phyloP scores from a whole-genome alignment of 2,888 invertebrate genomes.

The Neuroscelio doddi region DNA sequence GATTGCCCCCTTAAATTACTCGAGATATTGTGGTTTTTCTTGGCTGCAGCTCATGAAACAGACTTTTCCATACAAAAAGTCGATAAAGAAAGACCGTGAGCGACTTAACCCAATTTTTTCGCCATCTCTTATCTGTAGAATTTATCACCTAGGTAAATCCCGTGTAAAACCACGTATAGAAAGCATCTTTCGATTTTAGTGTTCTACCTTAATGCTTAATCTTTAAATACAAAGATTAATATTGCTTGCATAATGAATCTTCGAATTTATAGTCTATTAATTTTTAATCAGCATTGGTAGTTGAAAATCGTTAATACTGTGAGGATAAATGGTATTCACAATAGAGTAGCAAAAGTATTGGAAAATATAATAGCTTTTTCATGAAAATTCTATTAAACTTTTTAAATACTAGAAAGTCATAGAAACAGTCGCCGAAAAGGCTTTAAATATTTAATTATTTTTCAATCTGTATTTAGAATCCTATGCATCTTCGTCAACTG shows the following conservation, averaged over 20 bases:
- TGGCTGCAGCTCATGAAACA: slow-evolving; percentile 51
- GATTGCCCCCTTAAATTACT: slow-evolving; percentile 59
- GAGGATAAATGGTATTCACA: too few species aligned
- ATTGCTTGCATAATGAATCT: not conserved
- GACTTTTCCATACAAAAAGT: slow-evolving; percentile 44
- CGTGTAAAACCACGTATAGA: slow-evolving; percentile 29
- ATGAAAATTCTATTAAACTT: not conserved
- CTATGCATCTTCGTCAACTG: too few species aligned
- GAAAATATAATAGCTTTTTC: too few species aligned
- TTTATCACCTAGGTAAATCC: slow-evolving; percentile 55
- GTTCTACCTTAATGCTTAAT: slow-evolving; percentile 29
- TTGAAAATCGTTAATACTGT: too few species aligned
- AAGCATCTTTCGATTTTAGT: slow-evolving; percentile 31
- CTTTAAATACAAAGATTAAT: slow-evolving; percentile 24
- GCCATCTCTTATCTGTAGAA: slow-evolving; percentile 50
- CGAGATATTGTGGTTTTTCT: slow-evolving; percentile 53
- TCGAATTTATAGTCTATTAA: too few species aligned
- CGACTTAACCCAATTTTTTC: slow-evolving; percentile 60
- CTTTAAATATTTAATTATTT: too few species aligned
- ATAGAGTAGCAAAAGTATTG: too few species aligned
- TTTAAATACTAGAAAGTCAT: too few species aligned
- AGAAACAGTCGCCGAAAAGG: too few species aligned
- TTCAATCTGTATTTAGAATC: too few species aligned
- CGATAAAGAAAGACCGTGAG: slow-evolving; percentile 54
- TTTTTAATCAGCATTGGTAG: too few species aligned